Evolutionary conservation across 1,140 invertebrate genomes (phyloP).

Genomic region (Steinernema khuongi): DNA sequence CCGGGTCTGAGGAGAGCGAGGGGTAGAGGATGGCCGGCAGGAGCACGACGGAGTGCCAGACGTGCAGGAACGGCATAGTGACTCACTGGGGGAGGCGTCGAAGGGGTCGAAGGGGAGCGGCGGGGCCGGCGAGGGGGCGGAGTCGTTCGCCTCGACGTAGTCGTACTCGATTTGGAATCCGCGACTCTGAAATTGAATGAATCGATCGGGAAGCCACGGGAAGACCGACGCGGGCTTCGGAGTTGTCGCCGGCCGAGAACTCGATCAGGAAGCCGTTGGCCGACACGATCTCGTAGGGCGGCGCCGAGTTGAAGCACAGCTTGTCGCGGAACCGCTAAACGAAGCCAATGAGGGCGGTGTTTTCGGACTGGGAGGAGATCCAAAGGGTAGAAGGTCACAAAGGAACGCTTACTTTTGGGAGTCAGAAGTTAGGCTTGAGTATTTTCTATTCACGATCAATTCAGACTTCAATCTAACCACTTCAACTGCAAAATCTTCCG

Average conservation of each 20-base stretch:
- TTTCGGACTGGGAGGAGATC: too few relatives aligned
- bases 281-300: neutral
- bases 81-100: neutral
- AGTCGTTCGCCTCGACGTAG: neutral
- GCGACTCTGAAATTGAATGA: slow-evolving; percentile 13
- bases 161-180: slow-evolving; percentile 14
- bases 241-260: slow-evolving; percentile 8
- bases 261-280: neutral
- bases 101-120: neutral
- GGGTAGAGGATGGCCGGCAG: neutral
- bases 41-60: slow-evolving; percentile 3
- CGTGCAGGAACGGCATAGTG: neutral
- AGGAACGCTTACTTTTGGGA: too few relatives aligned
- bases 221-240: neutral
- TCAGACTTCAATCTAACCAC: too few relatives aligned
- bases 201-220: neutral
- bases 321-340: slow-evolving; percentile 3
- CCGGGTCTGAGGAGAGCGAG: neutral
- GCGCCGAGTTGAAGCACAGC: slow-evolving; percentile 9
- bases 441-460: too few relatives aligned
- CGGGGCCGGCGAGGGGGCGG: neutral
- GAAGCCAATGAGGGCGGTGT: neutral
- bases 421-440: too few relatives aligned
- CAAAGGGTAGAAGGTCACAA: too few relatives aligned
- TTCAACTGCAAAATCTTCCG: too few relatives aligned